Percentiles rank a stretch among this genome's conserved stretches.
Evolutionary conservation across 2,113 vertebrate species (phyloP).

Genomic region (Papio anubis): DNA sequence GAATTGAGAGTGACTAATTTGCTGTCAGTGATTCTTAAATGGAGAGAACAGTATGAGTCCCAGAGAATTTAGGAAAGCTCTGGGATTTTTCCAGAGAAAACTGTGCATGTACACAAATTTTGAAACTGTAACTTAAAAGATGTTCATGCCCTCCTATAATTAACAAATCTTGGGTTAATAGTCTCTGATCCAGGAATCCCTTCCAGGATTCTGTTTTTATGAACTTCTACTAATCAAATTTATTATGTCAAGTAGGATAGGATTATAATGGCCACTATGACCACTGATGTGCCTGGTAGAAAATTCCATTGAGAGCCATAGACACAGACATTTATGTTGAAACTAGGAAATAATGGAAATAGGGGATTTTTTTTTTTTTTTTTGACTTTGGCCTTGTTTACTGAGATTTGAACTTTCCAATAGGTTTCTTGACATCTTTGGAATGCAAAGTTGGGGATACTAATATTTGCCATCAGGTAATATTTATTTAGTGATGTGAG

Average conservation of each 20-base stretch:
- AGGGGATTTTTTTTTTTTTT: not conserved
- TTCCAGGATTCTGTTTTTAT: not conserved
- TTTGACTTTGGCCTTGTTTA: slow-evolving; percentile 40
- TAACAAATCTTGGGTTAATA: not conserved
- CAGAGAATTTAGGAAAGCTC: not conserved
- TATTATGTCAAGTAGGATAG: not conserved
- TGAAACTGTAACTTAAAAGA: not conserved
- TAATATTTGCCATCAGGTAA: slow-evolving; percentile 70
- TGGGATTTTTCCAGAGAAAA: not conserved
- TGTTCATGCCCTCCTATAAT: not conserved
- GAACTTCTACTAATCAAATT: not conserved
- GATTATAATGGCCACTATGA: not conserved
- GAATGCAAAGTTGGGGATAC: slow-evolving; percentile 71
- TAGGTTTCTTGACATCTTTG: slow-evolving; percentile 69
- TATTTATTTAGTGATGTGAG: slow-evolving; percentile 77
- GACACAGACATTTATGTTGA: not conserved
- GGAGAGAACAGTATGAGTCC: not conserved
- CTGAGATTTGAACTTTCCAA: slow-evolving; percentile 66
- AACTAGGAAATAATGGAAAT: not conserved
- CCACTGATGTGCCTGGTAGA: not conserved
- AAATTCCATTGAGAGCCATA: not conserved
- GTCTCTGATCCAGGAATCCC: not conserved
- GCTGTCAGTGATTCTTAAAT: not conserved
- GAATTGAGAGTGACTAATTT: not conserved
- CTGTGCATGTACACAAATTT: not conserved